These are phyloP conservation scores for Drosophila chauvacae DNA, from an alignment of 1,140 invertebrate species.

Conservation along the genomic window DNA sequence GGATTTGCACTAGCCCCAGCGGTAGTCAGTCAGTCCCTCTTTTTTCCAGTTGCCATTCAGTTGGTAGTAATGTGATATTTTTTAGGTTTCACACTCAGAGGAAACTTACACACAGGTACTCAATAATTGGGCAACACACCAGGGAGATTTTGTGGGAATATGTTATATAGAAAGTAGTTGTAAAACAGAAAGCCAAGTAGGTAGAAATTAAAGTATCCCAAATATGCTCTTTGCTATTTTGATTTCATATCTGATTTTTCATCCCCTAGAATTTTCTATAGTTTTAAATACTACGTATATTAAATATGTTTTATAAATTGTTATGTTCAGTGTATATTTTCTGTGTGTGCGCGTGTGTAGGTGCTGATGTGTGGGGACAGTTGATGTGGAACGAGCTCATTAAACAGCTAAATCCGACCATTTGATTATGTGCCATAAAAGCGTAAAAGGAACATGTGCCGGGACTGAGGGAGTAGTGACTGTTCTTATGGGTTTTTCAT, in stretches of 20 bases:
- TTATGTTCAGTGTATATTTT: not conserved
- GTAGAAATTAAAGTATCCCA: not conserved
- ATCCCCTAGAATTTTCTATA: not conserved
- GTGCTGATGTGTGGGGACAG: slow-evolving; percentile 7
- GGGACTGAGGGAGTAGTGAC: not conserved
- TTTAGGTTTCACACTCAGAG: not conserved
- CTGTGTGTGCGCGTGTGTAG: not conserved
- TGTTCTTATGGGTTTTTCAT: not conserved
- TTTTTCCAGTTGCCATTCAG: slow-evolving; percentile 8
- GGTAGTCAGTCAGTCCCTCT: not conserved
- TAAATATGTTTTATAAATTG: not conserved
- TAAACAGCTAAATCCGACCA: slow-evolving; percentile 70
- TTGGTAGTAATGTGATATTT: slow-evolving; percentile 19
- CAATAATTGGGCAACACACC: not conserved
- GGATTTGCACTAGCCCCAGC: slow-evolving; percentile 10
- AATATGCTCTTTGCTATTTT: not conserved
- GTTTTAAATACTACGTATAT: not conserved
- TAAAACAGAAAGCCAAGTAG: not conserved
- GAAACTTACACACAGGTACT: not conserved
- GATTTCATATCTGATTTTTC: not conserved
- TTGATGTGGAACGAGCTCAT: slow-evolving; percentile 72
- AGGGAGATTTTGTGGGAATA: too few relatives aligned
- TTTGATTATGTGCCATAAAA: slow-evolving; percentile 69
- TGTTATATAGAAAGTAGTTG: not conserved
- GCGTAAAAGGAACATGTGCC: slow-evolving; percentile 32